Evolutionary conservation across 2,888 invertebrate species (phyloP), one percentile per base, ranked within the genome.

Genomic region (Zygothrica quintamaculata): DNA sequence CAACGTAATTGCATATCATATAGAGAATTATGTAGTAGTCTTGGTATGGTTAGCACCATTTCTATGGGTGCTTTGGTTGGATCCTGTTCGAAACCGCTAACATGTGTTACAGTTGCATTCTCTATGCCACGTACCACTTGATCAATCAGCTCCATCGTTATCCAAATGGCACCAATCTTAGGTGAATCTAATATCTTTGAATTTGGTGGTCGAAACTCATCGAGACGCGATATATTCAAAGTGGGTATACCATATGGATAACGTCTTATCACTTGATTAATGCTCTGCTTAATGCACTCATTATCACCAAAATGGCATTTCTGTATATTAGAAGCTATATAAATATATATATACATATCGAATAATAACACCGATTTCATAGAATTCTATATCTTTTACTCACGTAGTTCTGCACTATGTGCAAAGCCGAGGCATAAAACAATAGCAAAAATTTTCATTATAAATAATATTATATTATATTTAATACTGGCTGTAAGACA

Each of bases 221-320:
- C 37, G 1, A 75, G 50, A 3, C 62, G 34, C 1, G 16, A 1
- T 7, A 64, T 50, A 9, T 33, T 50, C 7, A 64, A 12, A 1
- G 43, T n/a, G 0, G 66, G 50, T 0, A 56, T 18, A 3, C 75
- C 75, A 0, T 56, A 51, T 0, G 60, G 55, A 31, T 70, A 62
- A 1, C 5, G n/a, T 15, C 37, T 37, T 3, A 75, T 60, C 0
- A 70, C 11, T 8, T 51, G 15, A 37, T 75, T 73, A 0, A 70
- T 52, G 16, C 51, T 50, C 0, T 46, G 44, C 9, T 44, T 40
- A 4, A 75, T 48, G 48, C 76, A 73, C 11, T 66, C 8, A n/a
- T 36, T 26, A 7, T 73, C 39, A 1, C 60, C 70, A 5, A 43
- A 76, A 4, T 33, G 42, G 13, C 75, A 76, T 42, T 66, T 75